Evolutionary conservation across 2,888 invertebrate genomes (phyloP), one percentile per base, ranked within the genome.

Genomic region (Plebejus argus): DNA sequence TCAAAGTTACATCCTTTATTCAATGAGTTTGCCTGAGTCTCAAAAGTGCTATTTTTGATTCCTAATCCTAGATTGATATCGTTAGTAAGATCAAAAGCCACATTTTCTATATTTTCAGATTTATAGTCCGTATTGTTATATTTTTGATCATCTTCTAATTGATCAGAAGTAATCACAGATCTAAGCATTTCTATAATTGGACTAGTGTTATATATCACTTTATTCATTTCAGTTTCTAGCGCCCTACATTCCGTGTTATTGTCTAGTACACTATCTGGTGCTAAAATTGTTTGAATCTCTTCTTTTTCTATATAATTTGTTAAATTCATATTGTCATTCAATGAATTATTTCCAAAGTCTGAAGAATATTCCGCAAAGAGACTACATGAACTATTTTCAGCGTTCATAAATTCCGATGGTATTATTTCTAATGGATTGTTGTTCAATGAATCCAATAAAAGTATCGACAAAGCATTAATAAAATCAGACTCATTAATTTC

Each of bases 401-500:
- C 0, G 4, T 78, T 58, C 10, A 33, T 39, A 45, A 45, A 23
- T 2, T 78, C 78, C 20, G 76, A 23, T 35, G 70, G 45, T 28
- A 71, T 71, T 23, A 70, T 61, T 78, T 76, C 78, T 45, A 78
- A 71, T 15, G 76, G 70, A 18, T 71, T 74, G n/a, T 56, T 74
- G 23, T 78, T 58, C 12, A 75, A 70, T 18, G 76, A 78, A 74
- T 79, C 78, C 20, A 72, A 28, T 35, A 77, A 18, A 12, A 78
- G 23, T 75, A 70, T 70, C 18, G 78, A 74, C n/a, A 78, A 58
- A 0, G 76, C 72, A 49, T 78, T 78, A 49, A 76, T 58, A 61
- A 80, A 76, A 72, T 80, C 61, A 70, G 76, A 71, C n/a, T 77
- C 76, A 39, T 79, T 78, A 20, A 70, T 58, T 66, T 79, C 80